Conservation (phyloP, 1,140 invertebrate species). For the Euglossa dilemma region DNA sequence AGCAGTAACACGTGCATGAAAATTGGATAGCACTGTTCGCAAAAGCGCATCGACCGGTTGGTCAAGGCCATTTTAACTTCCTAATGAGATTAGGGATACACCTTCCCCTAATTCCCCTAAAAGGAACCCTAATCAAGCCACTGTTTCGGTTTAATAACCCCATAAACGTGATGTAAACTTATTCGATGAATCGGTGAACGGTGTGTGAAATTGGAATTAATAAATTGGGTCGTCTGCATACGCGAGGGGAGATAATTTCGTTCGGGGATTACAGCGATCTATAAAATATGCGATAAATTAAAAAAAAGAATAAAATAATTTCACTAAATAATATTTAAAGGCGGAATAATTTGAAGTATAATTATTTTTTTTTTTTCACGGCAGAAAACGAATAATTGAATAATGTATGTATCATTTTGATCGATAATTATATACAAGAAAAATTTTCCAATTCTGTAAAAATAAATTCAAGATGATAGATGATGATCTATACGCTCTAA, state of each 20-base stretch:
- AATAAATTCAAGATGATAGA: no score
- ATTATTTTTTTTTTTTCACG: no score
- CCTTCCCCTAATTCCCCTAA: neutral
- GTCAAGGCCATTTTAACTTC: slow-evolving; percentile 44
- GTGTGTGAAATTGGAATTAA: neutral
- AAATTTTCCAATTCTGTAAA: no score
- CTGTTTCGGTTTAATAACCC: slow-evolving; percentile 23
- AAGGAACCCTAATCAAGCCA: slow-evolving; percentile 18
- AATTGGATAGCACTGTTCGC: slow-evolving; percentile 38
- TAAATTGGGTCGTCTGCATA: neutral
- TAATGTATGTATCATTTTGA: no score
- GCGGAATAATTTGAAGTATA: no score
- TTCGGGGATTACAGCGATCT: no score
- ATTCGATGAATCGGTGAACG: neutral
- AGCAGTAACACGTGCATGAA: slow-evolving; percentile 14
- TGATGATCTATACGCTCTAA: no score
- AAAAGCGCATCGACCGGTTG: slow-evolving; percentile 15
- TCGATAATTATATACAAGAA: no score
- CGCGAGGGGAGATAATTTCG: neutral
- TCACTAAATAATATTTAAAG: no score
- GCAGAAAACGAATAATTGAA: no score
- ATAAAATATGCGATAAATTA: no score
- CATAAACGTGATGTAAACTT: neutral
- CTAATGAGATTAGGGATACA: slow-evolving; percentile 34
- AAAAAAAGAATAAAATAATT: no score